Evolutionary conservation across 2,113 vertebrate species (phyloP), one percentile per base, ranked within the genome.

Genomic region (Erpornis zantholeuca): DNA sequence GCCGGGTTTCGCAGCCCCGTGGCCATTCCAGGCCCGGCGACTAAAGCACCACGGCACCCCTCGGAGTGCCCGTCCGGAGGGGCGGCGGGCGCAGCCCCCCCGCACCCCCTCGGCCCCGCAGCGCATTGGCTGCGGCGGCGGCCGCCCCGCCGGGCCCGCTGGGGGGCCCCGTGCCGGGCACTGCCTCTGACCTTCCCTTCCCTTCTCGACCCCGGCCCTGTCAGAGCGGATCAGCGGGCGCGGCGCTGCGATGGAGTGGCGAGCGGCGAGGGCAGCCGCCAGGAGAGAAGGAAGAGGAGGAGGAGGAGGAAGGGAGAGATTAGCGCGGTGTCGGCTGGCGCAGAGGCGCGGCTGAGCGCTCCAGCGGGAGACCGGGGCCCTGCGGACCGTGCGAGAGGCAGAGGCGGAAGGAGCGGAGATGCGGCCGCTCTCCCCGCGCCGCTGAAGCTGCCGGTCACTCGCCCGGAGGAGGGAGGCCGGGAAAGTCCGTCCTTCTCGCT

Each of bases 331-430:
- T 77, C 50, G 88, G 92, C 92, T 87, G 89, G 88, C 60, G 76
- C 87, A 92, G 95, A 86, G 90, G 94, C 89, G 95, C 93, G 93
- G 90, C 80, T 88, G 95, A 95, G 88, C 64, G 63, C 92, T 86
- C 77, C 92, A 59, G 89, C 70, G 75, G 85, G 85, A 94, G 86
- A 92, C 52, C 70, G 65, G 47, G 80, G 63, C 72, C 87, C 91
- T 64, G 93, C 50, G 86, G 50, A n/a, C 82, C 29, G 40, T 44
- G 79, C 77, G 53, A 31, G 57, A 65, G 79, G 12, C 65, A n/a
- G 57, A 52, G 82, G 90, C 81, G 83, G 92, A 65, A 88, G 83
- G 81, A 80, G 92, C 53, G 47, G 73, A 36, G 72, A 73, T 73
- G 86, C 71, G 36, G 75, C 73, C 21, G 72, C 66, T 38, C 54